Evolutionary conservation across 2,888 invertebrate species (phyloP).

Genomic region (Hirudinaria manillensis): DNA sequence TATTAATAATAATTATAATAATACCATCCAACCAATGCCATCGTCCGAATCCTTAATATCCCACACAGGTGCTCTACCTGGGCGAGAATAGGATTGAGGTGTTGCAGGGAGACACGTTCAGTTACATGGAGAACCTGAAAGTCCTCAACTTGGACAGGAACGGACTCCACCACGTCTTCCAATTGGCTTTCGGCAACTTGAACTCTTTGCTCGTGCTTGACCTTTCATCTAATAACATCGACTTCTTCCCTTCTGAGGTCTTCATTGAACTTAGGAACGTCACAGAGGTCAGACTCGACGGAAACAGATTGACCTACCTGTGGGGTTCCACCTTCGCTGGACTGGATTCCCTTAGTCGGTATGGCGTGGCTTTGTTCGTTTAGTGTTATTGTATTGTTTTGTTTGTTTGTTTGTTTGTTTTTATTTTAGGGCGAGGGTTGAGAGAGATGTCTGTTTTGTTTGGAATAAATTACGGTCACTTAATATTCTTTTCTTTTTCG

Average conservation of each 20-base stretch:
- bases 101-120: constrained; percentile 36
- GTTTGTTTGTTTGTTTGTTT: not conserved
- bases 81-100: constrained; percentile 38
- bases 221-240: constrained; percentile 38
- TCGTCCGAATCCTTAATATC: too few species aligned
- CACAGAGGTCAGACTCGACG: constrained; percentile 34
- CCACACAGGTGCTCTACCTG: constrained; percentile 36
- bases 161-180: constrained; percentile 36
- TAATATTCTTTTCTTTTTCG: too few species aligned
- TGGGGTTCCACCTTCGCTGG: constrained; percentile 37
- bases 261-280: constrained; percentile 36
- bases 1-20: too few species aligned
- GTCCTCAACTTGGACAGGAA: constrained; percentile 39
- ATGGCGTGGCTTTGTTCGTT: not conserved
- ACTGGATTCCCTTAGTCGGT: constrained; percentile 32
- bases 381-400: not conserved
- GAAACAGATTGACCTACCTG: constrained; percentile 36
- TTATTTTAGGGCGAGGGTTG: too few species aligned
- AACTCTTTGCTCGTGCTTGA: constrained; percentile 33
- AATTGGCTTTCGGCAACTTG: constrained; percentile 36
- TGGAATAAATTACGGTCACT: too few species aligned
- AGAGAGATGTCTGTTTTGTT: too few species aligned
- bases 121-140: constrained; percentile 35
- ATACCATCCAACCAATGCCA: too few species aligned
- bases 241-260: constrained; percentile 33